These are phyloP conservation scores for Amazona ochrocephala DNA, from an alignment of 2,797 vertebrate genomes.

Conservation along the genomic window DNA sequence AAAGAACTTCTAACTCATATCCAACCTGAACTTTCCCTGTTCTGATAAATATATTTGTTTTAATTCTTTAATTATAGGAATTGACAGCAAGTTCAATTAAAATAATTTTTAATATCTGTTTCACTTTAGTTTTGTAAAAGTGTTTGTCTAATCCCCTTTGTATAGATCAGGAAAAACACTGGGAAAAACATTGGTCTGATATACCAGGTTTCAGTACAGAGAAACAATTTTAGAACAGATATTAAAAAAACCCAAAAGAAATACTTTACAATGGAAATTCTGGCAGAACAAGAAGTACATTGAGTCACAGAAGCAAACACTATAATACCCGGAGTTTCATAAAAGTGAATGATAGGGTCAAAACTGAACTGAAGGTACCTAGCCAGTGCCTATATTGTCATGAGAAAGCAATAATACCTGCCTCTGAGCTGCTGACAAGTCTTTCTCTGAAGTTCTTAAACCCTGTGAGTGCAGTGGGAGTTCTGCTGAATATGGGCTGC, in stretches of 20 bases:
- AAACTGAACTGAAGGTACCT: background rate
- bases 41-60: background rate
- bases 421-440: background rate
- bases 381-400: background rate
- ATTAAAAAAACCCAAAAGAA: background rate
- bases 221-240: background rate
- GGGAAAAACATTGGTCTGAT: background rate
- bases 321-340: background rate
- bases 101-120: background rate
- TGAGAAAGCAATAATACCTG: background rate
- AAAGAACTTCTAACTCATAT: background rate
- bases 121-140: background rate
- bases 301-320: background rate
- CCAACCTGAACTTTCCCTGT: background rate
- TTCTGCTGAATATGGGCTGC: background rate
- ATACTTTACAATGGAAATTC: background rate
- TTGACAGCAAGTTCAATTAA: background rate
- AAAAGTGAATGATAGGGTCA: background rate
- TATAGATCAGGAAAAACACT: background rate
- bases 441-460: background rate
- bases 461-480: fast-evolving
- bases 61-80: background rate
- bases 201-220: background rate
- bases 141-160: background rate
- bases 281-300: background rate